Conservation (phyloP, 2,797 vertebrate genomes). For the Coracias cyanogaster region DNA sequence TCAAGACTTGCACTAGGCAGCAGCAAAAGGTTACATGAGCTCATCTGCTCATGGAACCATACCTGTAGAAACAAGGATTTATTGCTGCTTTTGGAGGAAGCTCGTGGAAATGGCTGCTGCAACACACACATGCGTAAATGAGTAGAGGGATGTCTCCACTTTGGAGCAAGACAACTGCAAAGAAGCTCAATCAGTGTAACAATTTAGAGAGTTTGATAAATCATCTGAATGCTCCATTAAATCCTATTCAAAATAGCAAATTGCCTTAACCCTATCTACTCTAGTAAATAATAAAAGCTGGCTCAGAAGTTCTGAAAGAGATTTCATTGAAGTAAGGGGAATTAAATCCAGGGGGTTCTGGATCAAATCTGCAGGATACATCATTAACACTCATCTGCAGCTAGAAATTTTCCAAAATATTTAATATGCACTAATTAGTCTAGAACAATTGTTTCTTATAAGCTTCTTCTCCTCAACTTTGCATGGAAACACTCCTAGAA, state of each 20-base stretch:
- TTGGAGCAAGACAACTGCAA: background rate
- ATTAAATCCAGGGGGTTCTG: background rate
- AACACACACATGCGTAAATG: background rate
- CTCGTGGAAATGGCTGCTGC: background rate
- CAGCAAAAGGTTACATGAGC: background rate
- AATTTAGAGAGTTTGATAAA: background rate
- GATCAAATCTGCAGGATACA: background rate
- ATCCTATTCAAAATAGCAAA: slow-evolving; percentile 2
- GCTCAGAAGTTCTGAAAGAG: background rate
- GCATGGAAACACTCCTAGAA: background rate
- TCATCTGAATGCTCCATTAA: slow-evolving; percentile 26
- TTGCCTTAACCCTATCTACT: background rate
- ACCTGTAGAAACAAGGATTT: background rate
- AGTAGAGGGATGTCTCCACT: background rate
- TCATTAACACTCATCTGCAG: background rate
- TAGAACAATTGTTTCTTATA: background rate
- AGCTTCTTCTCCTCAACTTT: background rate
- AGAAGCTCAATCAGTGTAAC: background rate
- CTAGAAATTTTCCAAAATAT: background rate
- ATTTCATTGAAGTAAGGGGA: background rate
- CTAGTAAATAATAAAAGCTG: slow-evolving; percentile 15
- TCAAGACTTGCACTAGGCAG: background rate
- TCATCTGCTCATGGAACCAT: background rate
- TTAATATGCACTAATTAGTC: background rate
- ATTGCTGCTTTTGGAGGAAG: background rate